Percentiles rank a stretch among this genome's conserved stretches.
Evolutionary conservation across 2,113 vertebrate genomes (phyloP).

Genomic region (Leuciscus idus): DNA sequence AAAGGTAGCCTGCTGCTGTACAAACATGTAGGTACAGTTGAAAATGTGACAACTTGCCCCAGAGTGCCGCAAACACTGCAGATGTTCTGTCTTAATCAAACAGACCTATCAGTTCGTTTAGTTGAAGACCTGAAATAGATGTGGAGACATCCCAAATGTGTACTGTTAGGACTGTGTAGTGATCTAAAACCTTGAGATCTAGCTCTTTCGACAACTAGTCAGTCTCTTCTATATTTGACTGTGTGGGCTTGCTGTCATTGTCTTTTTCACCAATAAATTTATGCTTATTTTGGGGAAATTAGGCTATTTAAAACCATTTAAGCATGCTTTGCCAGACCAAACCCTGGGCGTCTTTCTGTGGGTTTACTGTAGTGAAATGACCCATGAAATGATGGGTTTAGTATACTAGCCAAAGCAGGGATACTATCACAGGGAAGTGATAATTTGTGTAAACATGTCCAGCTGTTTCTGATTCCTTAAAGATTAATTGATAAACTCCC

Average conservation of each 20-base stretch:
- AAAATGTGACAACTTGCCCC: not conserved
- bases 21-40: not conserved
- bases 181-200: not conserved
- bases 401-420: slow-evolving; percentile 1
- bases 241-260: not conserved
- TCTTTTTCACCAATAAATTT: not conserved
- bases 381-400: slow-evolving; percentile 39
- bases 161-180: not conserved
- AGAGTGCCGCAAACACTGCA: not conserved
- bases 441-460: not conserved
- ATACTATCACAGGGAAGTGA: slow-evolving; percentile 22
- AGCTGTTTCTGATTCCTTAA: slow-evolving; percentile 18
- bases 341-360: not conserved
- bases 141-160: not conserved
- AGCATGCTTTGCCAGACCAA: slow-evolving; percentile 42
- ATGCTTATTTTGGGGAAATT: not conserved
- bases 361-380: slow-evolving; percentile 24
- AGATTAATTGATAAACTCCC: slow-evolving; percentile 32
- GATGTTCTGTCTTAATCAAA: not conserved
- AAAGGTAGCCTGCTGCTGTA: not conserved
- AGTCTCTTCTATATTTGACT: not conserved
- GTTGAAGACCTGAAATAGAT: not conserved
- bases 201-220: not conserved
- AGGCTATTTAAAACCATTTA: slow-evolving; percentile 42
- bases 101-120: not conserved